phyloP scores from a whole-genome alignment of 2,797 vertebrate species.

The Clamator glandarius region DNA sequence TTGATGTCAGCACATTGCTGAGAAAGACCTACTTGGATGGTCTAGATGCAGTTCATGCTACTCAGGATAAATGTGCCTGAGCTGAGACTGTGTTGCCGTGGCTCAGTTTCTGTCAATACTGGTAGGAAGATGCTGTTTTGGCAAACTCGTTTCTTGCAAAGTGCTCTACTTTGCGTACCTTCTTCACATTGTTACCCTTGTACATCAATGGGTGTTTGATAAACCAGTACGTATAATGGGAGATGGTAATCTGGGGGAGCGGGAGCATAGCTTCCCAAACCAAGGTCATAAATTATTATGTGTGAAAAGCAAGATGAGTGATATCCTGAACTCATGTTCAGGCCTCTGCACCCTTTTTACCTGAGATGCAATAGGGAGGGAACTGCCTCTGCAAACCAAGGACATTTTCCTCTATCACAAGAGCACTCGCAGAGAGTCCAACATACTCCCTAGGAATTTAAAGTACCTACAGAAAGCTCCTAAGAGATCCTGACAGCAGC shows the following conservation, averaged over 20 bases:
- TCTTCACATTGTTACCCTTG: fast-evolving
- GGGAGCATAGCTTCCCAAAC: not conserved
- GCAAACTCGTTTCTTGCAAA: fast-evolving
- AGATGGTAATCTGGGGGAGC: not conserved
- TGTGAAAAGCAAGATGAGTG: fast-evolving
- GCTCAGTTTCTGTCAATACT: fast-evolving
- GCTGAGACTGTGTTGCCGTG: fast-evolving
- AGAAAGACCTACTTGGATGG: not conserved
- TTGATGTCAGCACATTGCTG: not conserved
- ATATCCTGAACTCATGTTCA: not conserved
- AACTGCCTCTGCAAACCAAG: not conserved
- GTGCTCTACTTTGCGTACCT: fast-evolving
- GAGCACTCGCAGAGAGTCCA: not conserved
- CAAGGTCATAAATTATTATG: not conserved
- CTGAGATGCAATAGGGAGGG: not conserved
- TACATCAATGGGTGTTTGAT: not conserved
- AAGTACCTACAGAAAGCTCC: not conserved
- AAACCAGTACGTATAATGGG: fast-evolving
- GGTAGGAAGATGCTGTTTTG: fast-evolving
- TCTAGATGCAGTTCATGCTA: fast-evolving
- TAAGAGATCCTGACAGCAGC: not conserved
- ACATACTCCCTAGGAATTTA: not conserved
- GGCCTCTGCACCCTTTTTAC: not conserved
- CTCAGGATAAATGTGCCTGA: not conserved
- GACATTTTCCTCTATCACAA: not conserved